Base-by-base conservation (phyloP, 2,797 vertebrate species). In the Sebastes hopkinsi region DNA sequence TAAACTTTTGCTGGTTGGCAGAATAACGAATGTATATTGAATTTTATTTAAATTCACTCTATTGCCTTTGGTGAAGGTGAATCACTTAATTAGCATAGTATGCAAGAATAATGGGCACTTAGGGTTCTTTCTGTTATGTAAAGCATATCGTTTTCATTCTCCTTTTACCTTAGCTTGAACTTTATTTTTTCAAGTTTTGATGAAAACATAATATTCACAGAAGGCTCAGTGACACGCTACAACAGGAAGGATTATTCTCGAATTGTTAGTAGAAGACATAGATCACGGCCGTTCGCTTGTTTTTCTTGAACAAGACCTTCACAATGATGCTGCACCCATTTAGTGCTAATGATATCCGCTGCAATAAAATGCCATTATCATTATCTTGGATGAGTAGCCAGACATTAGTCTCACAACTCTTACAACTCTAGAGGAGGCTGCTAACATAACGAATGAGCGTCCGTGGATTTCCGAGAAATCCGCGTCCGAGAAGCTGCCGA, bases 301-400 rank as follows among this genome's bases (percentile, higher is more conserved):
- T 73, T 70, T 64, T 55, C 30, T 67, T 20, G 20, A 81, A 59
- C 23, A 60, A 58, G 77, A 55, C 23, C 34, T 12, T 52, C 46
- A 67, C 67, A 52, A 4, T 59, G 64, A 70, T 64, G 36, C 77
- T 36, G 70, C 25, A 36, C 52, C 72, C 66, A 46, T 86, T 89
- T 71, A 82, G 36, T 34, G 34, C 42, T 84, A 82, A 88, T 88
- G 82, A 91, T 86, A 81, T 79, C 85, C 61, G 65, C 54, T 55
- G 67, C 78, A 36, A 50, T 59, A 67, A 82, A 85, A 89, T 60
- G 70, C 78, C 61, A 79, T 86, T 52, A 75, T 88, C 77, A 87
- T 92, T 86, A 83, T 87, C 72, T 72, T 70, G 58, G 75, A 80
- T 81, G 83, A 85, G 78, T 69, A 42, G 72, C 34, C 34, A 79